Percentiles rank a stretch among this genome's conserved stretches.
phyloP scores from a whole-genome alignment of 2,797 vertebrate species.

The Perodicticus potto region DNA sequence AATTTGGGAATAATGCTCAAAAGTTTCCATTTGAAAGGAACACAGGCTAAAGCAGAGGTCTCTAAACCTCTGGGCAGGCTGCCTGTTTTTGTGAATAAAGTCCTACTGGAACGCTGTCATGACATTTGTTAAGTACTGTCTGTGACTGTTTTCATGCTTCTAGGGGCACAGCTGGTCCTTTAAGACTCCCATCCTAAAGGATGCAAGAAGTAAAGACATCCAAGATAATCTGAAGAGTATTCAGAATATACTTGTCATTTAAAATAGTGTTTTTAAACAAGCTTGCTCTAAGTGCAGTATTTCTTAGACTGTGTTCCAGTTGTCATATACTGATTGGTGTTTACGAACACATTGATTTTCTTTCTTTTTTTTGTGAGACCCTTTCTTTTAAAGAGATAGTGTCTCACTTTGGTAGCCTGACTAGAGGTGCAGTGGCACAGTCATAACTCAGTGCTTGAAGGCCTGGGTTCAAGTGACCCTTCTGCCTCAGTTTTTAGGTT shows the following conservation, averaged over 20 bases:
- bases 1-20: background rate
- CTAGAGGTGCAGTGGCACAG: background rate
- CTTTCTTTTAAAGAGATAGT: background rate
- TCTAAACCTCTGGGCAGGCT: background rate
- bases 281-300: background rate
- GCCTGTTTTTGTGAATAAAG: background rate
- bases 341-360: background rate
- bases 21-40: constrained; percentile 37
- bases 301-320: background rate
- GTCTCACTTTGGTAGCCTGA: background rate
- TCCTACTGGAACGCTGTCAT: background rate
- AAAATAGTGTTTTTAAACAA: background rate
- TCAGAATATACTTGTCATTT: background rate
- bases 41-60: background rate
- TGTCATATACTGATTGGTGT: background rate
- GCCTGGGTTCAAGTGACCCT: background rate
- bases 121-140: background rate
- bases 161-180: background rate
- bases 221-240: background rate
- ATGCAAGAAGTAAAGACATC: background rate
- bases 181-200: background rate
- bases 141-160: background rate
- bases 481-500: background rate
- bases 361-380: too few species aligned
- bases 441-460: background rate